Base-by-base conservation (phyloP, 1,140 invertebrate genomes). In the Idris sp. region DNA sequence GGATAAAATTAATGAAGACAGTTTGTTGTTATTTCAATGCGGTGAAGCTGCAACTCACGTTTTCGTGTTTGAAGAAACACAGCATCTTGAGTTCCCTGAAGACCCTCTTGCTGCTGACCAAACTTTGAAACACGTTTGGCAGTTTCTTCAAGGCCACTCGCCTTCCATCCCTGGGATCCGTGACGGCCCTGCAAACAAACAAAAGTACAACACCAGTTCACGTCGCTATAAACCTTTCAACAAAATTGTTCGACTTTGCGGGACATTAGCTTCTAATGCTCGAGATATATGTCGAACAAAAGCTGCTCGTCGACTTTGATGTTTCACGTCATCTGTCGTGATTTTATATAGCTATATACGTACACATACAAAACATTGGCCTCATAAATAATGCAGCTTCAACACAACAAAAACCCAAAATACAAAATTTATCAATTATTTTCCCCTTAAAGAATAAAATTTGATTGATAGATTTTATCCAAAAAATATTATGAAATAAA, bases 51-150 rank as follows among this genome's bases (percentile, higher is more conserved):
- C 14, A 67, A 93, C 94, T 95, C 89, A 98, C 98, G 89, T 99
- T 99, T 89, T 99, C 98, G 88, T 99, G 98, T 91, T 98, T 97
- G 91, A 99, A 99, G 89, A 98, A 98, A 88, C 97, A 98, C 28
- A 99, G 91, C 98, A 99, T 99, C 89, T 97, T 96, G 75, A 99
- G 91, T 89, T 99, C 98, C 74, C 98, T 91, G 89, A 99, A 99
- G 64, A 99, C 98, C 81, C 98, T 91, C 88, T 98, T 98, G 83
- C 86, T 88, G 76, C 98, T 99, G 77, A 99, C 96, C 79, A 99
- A 91, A 86, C 98, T 99, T 89, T 99, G 98, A 92, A 99, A 99
- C 86, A 99, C 98, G 90, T 99, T 99, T 76, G 98, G 98, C 91
- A 99, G 93, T 91, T 99, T 99, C 90, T 99, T 99, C 56, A 99